phyloP scores from a whole-genome alignment of 2,797 vertebrate genomes.

The Acrossocheilus wenchowensis region DNA sequence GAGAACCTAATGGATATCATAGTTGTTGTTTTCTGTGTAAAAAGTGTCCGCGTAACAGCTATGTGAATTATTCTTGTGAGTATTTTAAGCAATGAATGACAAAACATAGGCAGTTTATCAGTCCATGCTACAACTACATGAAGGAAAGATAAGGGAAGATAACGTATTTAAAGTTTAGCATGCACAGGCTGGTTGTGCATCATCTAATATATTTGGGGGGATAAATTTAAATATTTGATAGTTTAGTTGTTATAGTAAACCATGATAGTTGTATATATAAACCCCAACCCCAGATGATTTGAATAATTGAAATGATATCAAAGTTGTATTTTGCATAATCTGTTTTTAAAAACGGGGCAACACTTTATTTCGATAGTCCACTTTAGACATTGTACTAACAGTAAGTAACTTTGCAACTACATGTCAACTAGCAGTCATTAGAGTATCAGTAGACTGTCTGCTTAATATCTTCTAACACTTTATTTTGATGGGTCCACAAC shows the following conservation, averaged over 20 bases:
- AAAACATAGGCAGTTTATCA: background rate
- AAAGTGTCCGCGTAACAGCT: slow-evolving; percentile 71
- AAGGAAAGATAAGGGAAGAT: background rate
- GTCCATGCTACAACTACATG: background rate
- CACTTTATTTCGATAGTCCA: no score
- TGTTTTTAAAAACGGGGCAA: background rate
- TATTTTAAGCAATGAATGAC: background rate
- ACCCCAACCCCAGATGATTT: background rate
- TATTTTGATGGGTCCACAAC: no score
- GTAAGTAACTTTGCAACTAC: no score
- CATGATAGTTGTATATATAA: background rate
- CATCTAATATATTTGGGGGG: background rate
- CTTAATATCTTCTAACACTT: no score
- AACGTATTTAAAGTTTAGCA: background rate
- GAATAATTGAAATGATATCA: background rate
- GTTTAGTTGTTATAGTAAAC: background rate
- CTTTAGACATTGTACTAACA: no score
- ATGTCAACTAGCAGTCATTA: no score
- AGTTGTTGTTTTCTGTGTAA: slow-evolving; percentile 81
- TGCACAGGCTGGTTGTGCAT: background rate
- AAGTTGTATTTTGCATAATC: background rate
- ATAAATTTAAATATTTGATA: background rate
- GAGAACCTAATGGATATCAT: slow-evolving; percentile 62
- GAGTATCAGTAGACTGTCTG: no score
- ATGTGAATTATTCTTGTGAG: slow-evolving; percentile 75